Conservation (phyloP, 2,113 vertebrate genomes). For the Sinocyclocheilus grahami region DNA sequence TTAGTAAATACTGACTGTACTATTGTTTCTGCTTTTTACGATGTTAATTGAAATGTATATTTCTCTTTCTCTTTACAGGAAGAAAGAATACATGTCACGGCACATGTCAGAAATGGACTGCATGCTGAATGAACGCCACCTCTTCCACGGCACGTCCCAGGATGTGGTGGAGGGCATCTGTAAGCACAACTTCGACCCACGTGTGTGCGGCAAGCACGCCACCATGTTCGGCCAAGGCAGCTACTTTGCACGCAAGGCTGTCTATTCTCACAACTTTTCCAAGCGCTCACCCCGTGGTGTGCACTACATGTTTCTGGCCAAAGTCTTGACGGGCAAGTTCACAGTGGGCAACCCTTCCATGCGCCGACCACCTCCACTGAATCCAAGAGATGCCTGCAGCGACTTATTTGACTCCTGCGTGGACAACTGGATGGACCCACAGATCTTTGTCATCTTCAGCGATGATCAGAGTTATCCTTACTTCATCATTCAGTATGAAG, state of each 20-base stretch:
- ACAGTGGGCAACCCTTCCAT: slow-evolving; percentile 95
- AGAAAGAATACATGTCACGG: slow-evolving; percentile 97
- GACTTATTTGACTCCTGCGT: slow-evolving; percentile 98
- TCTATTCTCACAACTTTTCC: slow-evolving; percentile 98
- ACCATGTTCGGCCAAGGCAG: slow-evolving; percentile 99
- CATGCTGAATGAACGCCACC: slow-evolving; percentile 92
- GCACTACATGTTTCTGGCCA: slow-evolving; percentile 99
- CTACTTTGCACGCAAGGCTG: slow-evolving; percentile 95
- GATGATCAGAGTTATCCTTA: slow-evolving; percentile 99
- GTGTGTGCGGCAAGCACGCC: slow-evolving; percentile 96
- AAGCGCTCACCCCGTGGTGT: slow-evolving; percentile 90
- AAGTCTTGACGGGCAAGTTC: slow-evolving; percentile 94
- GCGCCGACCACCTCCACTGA: slow-evolving; percentile 92
- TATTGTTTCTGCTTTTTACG: neutral
- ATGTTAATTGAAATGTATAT: neutral
- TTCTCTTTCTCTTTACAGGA: slow-evolving; percentile 75
- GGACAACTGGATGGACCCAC: slow-evolving; percentile 97
- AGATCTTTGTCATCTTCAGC: slow-evolving; percentile 99
- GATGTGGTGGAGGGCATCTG: slow-evolving; percentile 97
- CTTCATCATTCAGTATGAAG: slow-evolving; percentile 98
- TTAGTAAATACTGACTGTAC: too few relatives aligned
- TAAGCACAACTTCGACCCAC: slow-evolving; percentile 99
- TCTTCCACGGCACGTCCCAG: slow-evolving; percentile 97
- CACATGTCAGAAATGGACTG: slow-evolving; percentile 89
- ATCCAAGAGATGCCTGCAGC: slow-evolving; percentile 88